Evolutionary conservation across 2,797 vertebrate species (phyloP), one percentile per base, ranked within the genome.

Genomic region (Etheostoma nigrum): DNA sequence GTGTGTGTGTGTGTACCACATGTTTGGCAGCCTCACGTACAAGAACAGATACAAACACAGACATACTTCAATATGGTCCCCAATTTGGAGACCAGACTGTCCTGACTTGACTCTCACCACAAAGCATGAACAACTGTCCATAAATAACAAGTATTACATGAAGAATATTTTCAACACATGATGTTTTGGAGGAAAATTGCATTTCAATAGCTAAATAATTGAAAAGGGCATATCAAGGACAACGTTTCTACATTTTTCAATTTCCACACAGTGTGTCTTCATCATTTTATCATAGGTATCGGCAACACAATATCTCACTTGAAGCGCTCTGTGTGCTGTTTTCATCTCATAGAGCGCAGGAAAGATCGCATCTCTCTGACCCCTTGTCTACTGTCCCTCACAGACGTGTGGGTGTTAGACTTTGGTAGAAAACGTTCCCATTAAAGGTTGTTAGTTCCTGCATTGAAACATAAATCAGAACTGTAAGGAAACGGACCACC

Each of bases 1-100:
- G 16, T 4, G 49, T 4, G 54, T 36, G 62, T 60, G 48, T 62
- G 53, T 9, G 42, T 51, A 67, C 84, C 91, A 89, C 78, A 47
- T 91, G 89, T 91, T 88, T 88, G 87, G 84, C 82, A 85, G 70
- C 57, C 61, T 84, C 80, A 59, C 67, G 72, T 45, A 83, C 80
- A 78, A 72, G 72, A 90, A 79, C 79, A 84, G 82, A 88, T 27
- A 87, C 78, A 92, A 89, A 92, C 87, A 91, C 88, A 93, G 86
- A 88, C 85, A 84, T 49, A 44, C 77, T 88, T 83, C 88, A 91
- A 88, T 87, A 87, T 88, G 90, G 81, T 83, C 60, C 62, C 71
- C 33, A 76, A 86, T 86, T 69, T 85, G 42, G 59, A 85, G 75
- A 76, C 36, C 87, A 88, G 81, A 83, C 82, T 86, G 76, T 83